phyloP scores from a whole-genome alignment of 1,140 invertebrate genomes.

The Listronotus oregonensis region DNA sequence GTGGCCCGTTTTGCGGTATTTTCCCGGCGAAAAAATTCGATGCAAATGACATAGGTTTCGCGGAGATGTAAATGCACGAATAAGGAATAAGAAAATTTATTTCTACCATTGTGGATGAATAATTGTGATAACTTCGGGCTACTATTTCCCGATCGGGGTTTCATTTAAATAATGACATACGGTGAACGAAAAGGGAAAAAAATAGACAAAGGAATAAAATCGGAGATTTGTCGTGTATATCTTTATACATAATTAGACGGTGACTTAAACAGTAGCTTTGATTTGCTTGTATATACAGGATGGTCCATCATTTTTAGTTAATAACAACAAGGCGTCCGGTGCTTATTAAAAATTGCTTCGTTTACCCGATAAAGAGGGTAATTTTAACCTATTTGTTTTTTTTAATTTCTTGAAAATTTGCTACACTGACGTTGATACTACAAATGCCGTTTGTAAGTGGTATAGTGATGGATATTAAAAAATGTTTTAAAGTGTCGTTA shows the following conservation, averaged over 20 bases:
- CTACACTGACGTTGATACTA: no score
- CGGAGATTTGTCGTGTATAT: slow-evolving; percentile 7
- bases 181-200: not conserved
- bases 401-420: no score
- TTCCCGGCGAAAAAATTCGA: not conserved
- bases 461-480: no score
- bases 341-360: no score
- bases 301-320: not conserved
- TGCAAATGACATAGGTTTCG: slow-evolving; percentile 1
- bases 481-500: no score
- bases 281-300: no score
- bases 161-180: slow-evolving; percentile 10
- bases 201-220: slow-evolving; percentile 3
- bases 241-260: slow-evolving; percentile 11
- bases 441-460: no score
- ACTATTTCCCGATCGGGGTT: not conserved
- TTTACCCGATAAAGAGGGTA: no score
- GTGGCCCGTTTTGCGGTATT: not conserved
- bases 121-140: slow-evolving; percentile 2
- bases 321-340: no score
- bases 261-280: not conserved
- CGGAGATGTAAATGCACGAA: not conserved
- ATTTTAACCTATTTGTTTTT: no score
- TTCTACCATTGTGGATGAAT: slow-evolving; percentile 10
- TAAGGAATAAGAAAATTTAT: not conserved